Base-by-base conservation (phyloP, 2,888 invertebrate species). In the Maniola hyperantus region DNA sequence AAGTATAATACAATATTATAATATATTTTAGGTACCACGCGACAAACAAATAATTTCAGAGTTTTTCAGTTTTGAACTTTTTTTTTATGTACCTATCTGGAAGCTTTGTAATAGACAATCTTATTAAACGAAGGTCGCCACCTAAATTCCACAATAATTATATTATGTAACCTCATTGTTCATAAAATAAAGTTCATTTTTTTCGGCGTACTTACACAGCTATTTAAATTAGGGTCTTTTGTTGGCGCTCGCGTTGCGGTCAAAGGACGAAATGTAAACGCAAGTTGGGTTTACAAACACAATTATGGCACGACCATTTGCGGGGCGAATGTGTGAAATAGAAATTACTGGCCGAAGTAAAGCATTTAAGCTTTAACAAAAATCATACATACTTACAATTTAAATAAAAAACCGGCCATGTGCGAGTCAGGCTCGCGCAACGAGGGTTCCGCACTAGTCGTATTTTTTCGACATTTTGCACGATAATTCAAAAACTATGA, bases 201-300 rank as follows among this genome's bases (percentile, higher is more conserved):
- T 55, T 61, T 15, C 10, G 39, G 36, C 15, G 53, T 48, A 13
- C 11, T 10, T 44, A 5, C 13, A 13, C 6, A 36, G 0, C 5
- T 18, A 39, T 46, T 42, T 20, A 42, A 54, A 55, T 60, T n/a
- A 18, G 36, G 26, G 33, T 13, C 15, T 58, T 58, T 64, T 55
- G 59, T 33, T n/a, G 13, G 18, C 13, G 8, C n/a, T 39, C 58
- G 15, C 39, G 54, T 55, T 10, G 42, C 42, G 57, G 61, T 65
- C 46, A 65, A 65, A 59, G 62, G 58, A 46, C 20, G 36, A 58
- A 68, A 68, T 51, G 42, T 62, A 48, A 65, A 26, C 53, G 36
- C 57, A 67, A 57, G 57, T 65, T 58, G 44, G 20, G 53, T 48
- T 54, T 39, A 48, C 39, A 42, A 61, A 53, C 57, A 33, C 55